These are phyloP conservation scores for Calephelis nemesis DNA, from an alignment of 1,140 invertebrate genomes.

Conservation along the genomic window DNA sequence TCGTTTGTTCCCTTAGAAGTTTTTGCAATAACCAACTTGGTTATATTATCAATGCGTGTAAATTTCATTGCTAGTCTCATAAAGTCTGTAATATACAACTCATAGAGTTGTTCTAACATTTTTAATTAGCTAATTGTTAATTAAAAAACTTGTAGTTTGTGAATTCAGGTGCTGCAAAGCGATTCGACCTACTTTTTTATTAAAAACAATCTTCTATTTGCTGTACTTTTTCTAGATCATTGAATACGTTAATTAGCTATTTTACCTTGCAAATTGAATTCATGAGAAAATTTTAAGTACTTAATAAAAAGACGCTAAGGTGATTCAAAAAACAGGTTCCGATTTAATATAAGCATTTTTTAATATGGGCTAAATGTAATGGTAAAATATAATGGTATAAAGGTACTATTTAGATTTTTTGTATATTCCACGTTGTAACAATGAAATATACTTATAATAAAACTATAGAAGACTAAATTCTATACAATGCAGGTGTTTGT, in stretches of 20 bases:
- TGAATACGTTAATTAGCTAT: not conserved
- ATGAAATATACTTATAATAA: too few species aligned
- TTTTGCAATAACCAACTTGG: constrained; percentile 60
- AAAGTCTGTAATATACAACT: constrained; percentile 48
- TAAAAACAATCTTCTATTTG: constrained; percentile 39
- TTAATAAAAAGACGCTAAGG: not conserved
- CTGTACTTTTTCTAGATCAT: constrained; percentile 19
- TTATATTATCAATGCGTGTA: constrained; percentile 65
- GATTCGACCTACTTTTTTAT: constrained; percentile 42
- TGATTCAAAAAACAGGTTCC: too few species aligned
- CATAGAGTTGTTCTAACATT: constrained; percentile 32
- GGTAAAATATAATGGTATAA: too few species aligned
- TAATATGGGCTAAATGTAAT: too few species aligned
- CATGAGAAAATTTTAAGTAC: not conserved
- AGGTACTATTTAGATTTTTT: too few species aligned
- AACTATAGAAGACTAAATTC: too few species aligned
- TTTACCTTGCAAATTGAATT: not conserved
- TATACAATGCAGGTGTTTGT: too few species aligned
- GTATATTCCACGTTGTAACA: too few species aligned
- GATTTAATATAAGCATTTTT: too few species aligned
- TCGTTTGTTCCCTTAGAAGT: constrained; percentile 57
- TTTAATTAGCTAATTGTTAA: constrained; percentile 70
- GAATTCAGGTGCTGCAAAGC: constrained; percentile 42
- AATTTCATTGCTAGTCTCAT: constrained; percentile 59
- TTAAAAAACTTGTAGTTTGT: constrained; percentile 55